These are phyloP conservation scores for Xanthia togata DNA, from an alignment of 2,888 invertebrate genomes.

Conservation along the genomic window DNA sequence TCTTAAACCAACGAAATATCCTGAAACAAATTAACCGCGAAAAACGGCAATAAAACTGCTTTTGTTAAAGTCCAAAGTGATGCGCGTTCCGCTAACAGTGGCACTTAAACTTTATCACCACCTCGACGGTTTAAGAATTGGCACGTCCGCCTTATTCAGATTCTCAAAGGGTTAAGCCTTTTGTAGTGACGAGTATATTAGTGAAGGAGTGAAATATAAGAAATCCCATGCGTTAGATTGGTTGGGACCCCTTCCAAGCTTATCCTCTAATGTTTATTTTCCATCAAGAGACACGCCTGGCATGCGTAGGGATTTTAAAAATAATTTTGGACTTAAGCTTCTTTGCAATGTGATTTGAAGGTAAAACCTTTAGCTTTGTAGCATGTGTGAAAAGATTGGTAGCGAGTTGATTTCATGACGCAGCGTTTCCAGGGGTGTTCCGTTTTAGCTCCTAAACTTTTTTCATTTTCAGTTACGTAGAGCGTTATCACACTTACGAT, in stretches of 20 bases:
- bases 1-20: no score
- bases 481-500: no score
- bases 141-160: constrained; percentile 77
- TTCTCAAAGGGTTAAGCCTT: constrained; percentile 79
- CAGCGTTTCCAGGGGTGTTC: neutral
- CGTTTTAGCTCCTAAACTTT: neutral
- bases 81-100: constrained; percentile 39
- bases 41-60: neutral
- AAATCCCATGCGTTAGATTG: constrained; percentile 75
- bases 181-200: constrained; percentile 71
- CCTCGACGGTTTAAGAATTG: constrained; percentile 72
- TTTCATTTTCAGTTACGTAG: neutral
- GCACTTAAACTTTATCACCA: constrained; percentile 51
- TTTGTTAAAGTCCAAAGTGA: neutral
- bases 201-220: constrained; percentile 69
- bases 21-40: neutral
- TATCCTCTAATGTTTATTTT: constrained; percentile 82
- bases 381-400: neutral
- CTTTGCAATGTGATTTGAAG: constrained; percentile 28
- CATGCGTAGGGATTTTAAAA: constrained; percentile 64
- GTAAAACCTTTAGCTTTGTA: constrained; percentile 5
- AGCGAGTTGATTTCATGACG: neutral
- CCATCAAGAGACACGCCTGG: constrained; percentile 69
- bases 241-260: constrained; percentile 74
- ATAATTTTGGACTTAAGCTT: constrained; percentile 59